Evolutionary conservation across 2,797 vertebrate species (phyloP).

Genomic region (Hippocampus kuda): DNA sequence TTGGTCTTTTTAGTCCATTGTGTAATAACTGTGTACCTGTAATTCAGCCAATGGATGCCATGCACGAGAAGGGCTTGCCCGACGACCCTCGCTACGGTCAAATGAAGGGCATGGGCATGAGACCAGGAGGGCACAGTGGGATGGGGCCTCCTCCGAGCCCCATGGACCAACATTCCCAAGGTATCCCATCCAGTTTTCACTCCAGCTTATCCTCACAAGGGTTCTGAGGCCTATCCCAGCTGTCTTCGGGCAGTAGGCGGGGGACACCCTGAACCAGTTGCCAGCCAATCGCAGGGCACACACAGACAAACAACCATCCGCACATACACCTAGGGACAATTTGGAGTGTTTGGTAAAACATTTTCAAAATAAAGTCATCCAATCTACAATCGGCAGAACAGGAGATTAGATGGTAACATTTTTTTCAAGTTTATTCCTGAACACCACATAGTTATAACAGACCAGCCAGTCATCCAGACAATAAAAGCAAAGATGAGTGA

Average conservation of each 20-base stretch:
- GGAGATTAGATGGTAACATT: neutral
- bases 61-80: constrained; percentile 83
- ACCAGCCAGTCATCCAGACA: neutral
- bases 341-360: too few relatives aligned
- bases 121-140: constrained; percentile 74
- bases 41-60: constrained; percentile 81
- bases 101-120: constrained; percentile 87
- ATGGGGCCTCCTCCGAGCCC: constrained; percentile 93
- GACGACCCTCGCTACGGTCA: constrained; percentile 85
- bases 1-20: neutral
- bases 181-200: neutral
- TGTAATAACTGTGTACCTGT: neutral
- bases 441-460: too few relatives aligned
- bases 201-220: too few relatives aligned
- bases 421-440: neutral
- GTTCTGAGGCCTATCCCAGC: too few relatives aligned
- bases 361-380: neutral
- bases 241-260: too few relatives aligned
- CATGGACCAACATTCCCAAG: constrained; percentile 97
- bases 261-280: too few relatives aligned
- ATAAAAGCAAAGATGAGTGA: neutral
- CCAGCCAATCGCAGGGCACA: too few relatives aligned
- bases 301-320: too few relatives aligned
- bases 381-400: neutral
- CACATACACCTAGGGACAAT: too few relatives aligned